Base-by-base conservation (phyloP, 2,888 invertebrate species). In the Alcis repandata region DNA sequence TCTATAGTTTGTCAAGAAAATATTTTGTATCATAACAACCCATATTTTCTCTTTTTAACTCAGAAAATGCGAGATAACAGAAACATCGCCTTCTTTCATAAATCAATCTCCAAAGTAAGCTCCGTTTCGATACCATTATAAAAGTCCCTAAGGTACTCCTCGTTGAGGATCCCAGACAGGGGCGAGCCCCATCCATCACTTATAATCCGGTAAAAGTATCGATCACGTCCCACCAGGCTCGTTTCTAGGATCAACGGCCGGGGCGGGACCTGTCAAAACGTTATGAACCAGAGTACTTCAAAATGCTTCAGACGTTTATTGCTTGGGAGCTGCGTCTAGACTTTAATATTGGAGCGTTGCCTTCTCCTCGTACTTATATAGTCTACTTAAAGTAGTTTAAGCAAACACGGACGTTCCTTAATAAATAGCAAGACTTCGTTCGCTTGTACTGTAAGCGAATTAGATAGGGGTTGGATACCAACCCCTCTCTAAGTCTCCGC, bases 171-270 rank as follows among this genome's bases (percentile, higher is more conserved):
- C 46, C 53, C 43, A 33, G 57, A 63, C 51, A 61, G 70, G 77
- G 80, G 80, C 63, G 67, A 66, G 72, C 76, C 75, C 78, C 77
- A 81, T 83, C 81, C 77, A 83, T 83, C 84, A 83, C 66, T 59
- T 56, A 61, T 79, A 82, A 79, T 81, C 75, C 75, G 66, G 72
- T 79, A 74, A 70, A 67, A 75, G 71, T 74, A 82, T 83, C 79
- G 79, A 81, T 82, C 81, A 79, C 70, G 67, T 48, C 59, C 67
- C 63, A 19, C 76, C 59, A 59, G 45, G 41, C 45, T 2, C 15
- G 40, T 9, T 48, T 19, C 13, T 8, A 56, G 56, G 22, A 36
- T 7, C 32, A 45, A 41, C 19, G 32, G 20, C 45, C 20, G 19
- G 45, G 19, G 51, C 1, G 51, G 36, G 20, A 15, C 17, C 19